phyloP scores from a whole-genome alignment of 2,113 vertebrate genomes.

The Rhinolophus ferrumequinum region DNA sequence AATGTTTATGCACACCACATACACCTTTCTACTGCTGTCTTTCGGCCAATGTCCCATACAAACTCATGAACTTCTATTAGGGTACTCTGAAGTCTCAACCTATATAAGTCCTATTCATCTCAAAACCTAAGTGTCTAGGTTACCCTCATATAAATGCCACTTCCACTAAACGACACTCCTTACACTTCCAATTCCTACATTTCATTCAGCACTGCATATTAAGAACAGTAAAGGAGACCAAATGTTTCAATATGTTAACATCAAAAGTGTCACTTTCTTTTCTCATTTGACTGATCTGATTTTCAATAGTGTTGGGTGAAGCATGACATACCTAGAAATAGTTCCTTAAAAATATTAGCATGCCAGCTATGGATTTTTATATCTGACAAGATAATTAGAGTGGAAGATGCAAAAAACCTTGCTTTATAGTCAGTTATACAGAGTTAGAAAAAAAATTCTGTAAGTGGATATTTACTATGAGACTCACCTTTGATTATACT shows the following conservation, averaged over 20 bases:
- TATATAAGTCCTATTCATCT: neutral
- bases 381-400: neutral
- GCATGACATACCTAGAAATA: neutral
- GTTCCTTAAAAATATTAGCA: neutral
- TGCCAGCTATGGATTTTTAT: neutral
- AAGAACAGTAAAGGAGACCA: neutral
- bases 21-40: neutral
- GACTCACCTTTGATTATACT: neutral
- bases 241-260: neutral
- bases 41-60: neutral
- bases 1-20: neutral
- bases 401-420: neutral
- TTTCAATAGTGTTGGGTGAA: neutral
- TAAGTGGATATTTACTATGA: neutral
- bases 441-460: neutral
- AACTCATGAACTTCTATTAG: neutral
- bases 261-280: neutral
- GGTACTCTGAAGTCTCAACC: neutral
- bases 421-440: neutral
- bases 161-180: accelerated
- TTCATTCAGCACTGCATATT: neutral
- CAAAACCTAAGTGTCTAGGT: neutral
- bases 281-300: neutral
- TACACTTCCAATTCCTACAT: neutral
- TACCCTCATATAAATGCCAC: neutral